These are phyloP conservation scores for Daboia siamensis DNA, from an alignment of 2,113 vertebrate species.

Conservation along the genomic window DNA sequence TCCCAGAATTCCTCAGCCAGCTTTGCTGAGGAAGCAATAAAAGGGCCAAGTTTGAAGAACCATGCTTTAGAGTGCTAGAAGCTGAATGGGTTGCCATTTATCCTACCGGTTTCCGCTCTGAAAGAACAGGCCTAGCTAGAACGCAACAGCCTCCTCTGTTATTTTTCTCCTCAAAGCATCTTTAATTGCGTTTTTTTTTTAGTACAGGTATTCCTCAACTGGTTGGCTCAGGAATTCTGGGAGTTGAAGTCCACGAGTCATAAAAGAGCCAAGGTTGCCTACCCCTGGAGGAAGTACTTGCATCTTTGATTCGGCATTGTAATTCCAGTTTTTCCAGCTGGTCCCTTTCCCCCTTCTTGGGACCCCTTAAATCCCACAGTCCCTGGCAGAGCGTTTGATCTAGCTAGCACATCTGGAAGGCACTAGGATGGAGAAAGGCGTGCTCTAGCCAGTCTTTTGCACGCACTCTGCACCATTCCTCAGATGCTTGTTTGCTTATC, in stretches of 20 bases:
- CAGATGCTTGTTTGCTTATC: not conserved
- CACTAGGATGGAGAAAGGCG: not conserved
- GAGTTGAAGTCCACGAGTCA: no score
- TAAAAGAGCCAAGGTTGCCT: no score
- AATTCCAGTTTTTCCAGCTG: not conserved
- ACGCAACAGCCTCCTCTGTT: not conserved
- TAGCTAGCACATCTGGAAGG: not conserved
- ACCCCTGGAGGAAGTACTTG: not conserved
- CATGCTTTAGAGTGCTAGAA: no score
- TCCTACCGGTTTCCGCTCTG: not conserved
- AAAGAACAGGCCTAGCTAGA: not conserved
- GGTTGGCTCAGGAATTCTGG: no score
- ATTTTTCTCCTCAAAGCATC: not conserved
- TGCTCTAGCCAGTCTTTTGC: not conserved
- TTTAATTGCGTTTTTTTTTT: not conserved
- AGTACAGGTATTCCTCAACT: not conserved
- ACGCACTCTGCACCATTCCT: not conserved
- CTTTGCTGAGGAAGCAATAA: no score
- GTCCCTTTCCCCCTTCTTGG: not conserved
- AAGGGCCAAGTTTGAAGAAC: no score
- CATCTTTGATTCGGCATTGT: not conserved
- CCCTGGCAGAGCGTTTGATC: not conserved
- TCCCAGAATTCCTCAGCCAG: no score
- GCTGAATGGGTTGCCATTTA: not conserved
- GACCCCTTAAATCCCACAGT: not conserved